Evolutionary conservation across 2,113 vertebrate genomes (phyloP), one percentile per base, ranked within the genome.

Genomic region (Ctenomys sociabilis): DNA sequence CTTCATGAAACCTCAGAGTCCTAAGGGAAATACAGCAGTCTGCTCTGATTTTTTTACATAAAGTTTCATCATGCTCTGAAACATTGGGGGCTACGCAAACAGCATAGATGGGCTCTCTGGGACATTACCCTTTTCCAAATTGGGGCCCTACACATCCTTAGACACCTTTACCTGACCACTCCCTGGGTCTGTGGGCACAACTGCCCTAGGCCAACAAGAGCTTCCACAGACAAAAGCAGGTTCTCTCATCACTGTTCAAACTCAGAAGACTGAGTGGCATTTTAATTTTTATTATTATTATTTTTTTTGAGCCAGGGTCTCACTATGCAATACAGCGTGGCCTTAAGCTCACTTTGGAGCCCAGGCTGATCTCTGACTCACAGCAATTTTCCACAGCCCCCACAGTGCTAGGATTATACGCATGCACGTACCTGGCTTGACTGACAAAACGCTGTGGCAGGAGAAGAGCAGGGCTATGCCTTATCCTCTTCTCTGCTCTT

Each of bases 41-140:
- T 3, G 3, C 85, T 84, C 92, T 95, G 19, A 5, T 82, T 95
- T 92, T 92, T 92, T 26, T 49, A 35, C 40, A 63, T 93, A 90
- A 97, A 97, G 64, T 88, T 91, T 91, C 64, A 88, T 64, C 43
- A 63, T n/a, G 17, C 61, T 96, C 92, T 96, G 61, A 82, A 92
- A 85, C n/a, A 3, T 40, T 85, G 88, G 77, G 89, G 73, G 94
- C 11, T n/a, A 64, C 72, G 86, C 82, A 1, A 80, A 81, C 9
- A 86, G 94, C 88, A 96, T 75, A 88, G 68, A 83, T 64, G 11
- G 28, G 95, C 91, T 54, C 10, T 75, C 73, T 4, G 3, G 49
- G 91, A 73, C 75, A 75, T 68, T 89, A 95, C 28, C n/a, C 17
- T 91, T 32, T 32, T 66, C 70, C 45, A 73, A 95, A 82, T 57